Conservation (phyloP, 2,113 vertebrate genomes). For the Ibidorhyncha struthersii region DNA sequence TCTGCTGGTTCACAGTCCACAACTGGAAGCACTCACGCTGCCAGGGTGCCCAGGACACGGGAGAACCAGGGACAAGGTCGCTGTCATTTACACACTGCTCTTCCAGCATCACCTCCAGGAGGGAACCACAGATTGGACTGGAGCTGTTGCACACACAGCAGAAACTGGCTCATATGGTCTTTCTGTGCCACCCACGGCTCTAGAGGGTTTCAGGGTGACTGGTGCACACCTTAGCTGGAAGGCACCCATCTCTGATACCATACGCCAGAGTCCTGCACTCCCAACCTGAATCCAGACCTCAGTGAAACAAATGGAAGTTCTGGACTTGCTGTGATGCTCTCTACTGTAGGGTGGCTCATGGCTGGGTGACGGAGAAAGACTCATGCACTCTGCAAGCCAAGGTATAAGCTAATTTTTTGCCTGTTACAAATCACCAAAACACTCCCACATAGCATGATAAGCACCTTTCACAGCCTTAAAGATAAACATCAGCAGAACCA, state of each 20-base stretch:
- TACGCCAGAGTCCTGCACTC: not conserved
- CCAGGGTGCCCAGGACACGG: not conserved
- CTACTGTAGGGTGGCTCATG: not conserved
- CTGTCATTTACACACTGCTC: not conserved
- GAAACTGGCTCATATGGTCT: fast-evolving
- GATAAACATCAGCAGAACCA: not conserved
- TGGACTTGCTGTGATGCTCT: not conserved
- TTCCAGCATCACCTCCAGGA: not conserved
- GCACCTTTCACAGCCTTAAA: not conserved
- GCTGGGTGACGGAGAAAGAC: not conserved
- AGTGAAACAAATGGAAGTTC: not conserved
- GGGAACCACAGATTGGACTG: fast-evolving
- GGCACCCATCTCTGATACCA: not conserved
- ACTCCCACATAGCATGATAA: not conserved
- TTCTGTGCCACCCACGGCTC: fast-evolving
- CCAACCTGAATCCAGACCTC: not conserved
- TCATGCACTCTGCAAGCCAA: not conserved
- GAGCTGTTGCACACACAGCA: not conserved
- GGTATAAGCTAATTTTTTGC: not conserved
- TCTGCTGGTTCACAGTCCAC: not conserved
- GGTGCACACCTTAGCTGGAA: not conserved
- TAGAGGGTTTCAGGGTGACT: not conserved
- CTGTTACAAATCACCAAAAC: not conserved
- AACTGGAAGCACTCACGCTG: not conserved
- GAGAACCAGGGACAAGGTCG: not conserved